A percentile compares a stretch with the other conserved stretches of the same genome.
These are phyloP conservation scores for Meloe dianella DNA, from an alignment of 2,888 invertebrate species.

Conservation along the genomic window DNA sequence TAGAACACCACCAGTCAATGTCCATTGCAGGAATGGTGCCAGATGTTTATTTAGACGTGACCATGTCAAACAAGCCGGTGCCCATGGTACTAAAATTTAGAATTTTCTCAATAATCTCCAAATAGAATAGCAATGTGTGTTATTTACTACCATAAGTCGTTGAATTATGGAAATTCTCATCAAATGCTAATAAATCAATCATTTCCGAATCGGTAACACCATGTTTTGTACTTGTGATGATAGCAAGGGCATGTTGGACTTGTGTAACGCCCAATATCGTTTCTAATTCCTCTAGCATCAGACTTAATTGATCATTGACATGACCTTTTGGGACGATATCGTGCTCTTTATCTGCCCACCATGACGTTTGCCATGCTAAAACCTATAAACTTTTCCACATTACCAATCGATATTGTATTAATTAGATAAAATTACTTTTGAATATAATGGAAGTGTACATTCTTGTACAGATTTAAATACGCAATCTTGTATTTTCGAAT, in stretches of 20 bases:
- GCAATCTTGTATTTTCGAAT: constrained; percentile 66
- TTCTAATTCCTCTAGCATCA: constrained; percentile 73
- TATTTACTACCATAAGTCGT: constrained; percentile 67
- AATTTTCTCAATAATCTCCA: background rate
- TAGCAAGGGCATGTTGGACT: constrained; percentile 72
- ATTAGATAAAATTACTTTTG: constrained; percentile 63
- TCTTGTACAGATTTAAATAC: constrained; percentile 67
- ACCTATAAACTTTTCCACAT: constrained; percentile 54
- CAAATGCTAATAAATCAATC: constrained; percentile 71
- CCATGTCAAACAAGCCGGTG: constrained; percentile 73
- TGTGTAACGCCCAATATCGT: constrained; percentile 70
- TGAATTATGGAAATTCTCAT: constrained; percentile 68
- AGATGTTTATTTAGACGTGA: constrained; percentile 70
- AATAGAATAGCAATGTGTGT: no score
- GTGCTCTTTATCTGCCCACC: constrained; percentile 66
- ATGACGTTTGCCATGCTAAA: constrained; percentile 68
- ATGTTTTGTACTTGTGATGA: constrained; percentile 76
- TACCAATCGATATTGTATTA: background rate
- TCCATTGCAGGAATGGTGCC: constrained; percentile 72
- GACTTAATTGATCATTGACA: constrained; percentile 68
- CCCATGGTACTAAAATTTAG: constrained; percentile 67
- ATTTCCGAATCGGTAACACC: constrained; percentile 85
- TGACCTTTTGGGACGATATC: constrained; percentile 64
- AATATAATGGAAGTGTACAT: constrained; percentile 73
- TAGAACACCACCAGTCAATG: constrained; percentile 63